A percentile compares a stretch with the other conserved stretches of the same genome.
These are phyloP conservation scores for Catocala sponsa DNA, from an alignment of 2,888 invertebrate genomes.

Conservation along the genomic window DNA sequence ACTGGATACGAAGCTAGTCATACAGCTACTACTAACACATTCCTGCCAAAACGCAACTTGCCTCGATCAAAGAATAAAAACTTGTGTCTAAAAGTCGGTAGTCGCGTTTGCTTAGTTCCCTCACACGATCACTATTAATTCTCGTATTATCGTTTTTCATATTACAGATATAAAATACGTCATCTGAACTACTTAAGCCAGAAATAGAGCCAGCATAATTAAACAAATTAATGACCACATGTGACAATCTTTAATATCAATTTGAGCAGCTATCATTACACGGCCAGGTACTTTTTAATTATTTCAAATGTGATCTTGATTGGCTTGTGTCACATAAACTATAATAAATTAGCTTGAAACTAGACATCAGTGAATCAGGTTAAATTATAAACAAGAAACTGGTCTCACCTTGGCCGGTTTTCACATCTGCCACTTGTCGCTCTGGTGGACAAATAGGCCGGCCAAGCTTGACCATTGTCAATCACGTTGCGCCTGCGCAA, in stretches of 20 bases:
- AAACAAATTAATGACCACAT: slow-evolving; percentile 28
- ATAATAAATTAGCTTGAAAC: slow-evolving; percentile 39
- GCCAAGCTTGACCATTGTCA: slow-evolving; percentile 73
- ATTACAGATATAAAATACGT: too few relatives aligned
- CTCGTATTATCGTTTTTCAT: too few relatives aligned
- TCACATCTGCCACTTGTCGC: slow-evolving; percentile 30
- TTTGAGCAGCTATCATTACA: slow-evolving; percentile 5
- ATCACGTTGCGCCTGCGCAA: slow-evolving; percentile 55
- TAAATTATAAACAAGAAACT: slow-evolving; percentile 42
- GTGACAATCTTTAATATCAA: slow-evolving; percentile 28
- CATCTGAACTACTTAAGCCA: neutral
- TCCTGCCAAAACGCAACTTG: too few relatives aligned
- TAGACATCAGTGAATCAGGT: slow-evolving; percentile 50
- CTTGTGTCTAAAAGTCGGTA: too few relatives aligned
- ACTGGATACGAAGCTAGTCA: too few relatives aligned
- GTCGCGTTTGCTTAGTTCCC: too few relatives aligned
- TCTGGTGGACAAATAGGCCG: slow-evolving; percentile 70
- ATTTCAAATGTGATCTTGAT: slow-evolving; percentile 25
- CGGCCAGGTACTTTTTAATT: slow-evolving; percentile 13
- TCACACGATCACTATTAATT: too few relatives aligned
- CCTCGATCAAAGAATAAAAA: too few relatives aligned
- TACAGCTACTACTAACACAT: too few relatives aligned
- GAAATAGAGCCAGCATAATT: slow-evolving; percentile 17
- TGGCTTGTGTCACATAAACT: slow-evolving; percentile 18
- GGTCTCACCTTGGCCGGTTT: slow-evolving; percentile 39